Conservation (phyloP, 2,888 invertebrate genomes). For the Temnothorax ravouxi region DNA sequence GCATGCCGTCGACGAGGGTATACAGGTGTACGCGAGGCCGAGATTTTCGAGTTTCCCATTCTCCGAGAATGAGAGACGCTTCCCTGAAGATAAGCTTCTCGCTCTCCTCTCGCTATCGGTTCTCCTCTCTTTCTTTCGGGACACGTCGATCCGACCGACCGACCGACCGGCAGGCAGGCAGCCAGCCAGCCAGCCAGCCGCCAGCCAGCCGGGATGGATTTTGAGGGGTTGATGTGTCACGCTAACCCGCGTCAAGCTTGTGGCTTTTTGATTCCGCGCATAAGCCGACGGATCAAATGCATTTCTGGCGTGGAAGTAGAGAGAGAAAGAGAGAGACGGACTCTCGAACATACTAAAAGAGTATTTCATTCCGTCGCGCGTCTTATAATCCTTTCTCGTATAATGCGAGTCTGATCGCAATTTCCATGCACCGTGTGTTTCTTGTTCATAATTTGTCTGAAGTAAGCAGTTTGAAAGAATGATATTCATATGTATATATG, state of each 20-base stretch:
- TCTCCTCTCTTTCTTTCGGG: slow-evolving; percentile 42
- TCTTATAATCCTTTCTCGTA: slow-evolving; percentile 37
- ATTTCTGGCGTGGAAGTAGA: slow-evolving; percentile 33
- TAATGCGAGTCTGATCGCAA: slow-evolving; percentile 13
- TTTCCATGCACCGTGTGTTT: slow-evolving; percentile 1
- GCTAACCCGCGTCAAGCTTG: slow-evolving; percentile 69
- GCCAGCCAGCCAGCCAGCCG: neutral
- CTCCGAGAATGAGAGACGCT: slow-evolving; percentile 27
- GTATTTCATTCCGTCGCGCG: slow-evolving; percentile 5
- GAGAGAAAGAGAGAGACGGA: neutral
- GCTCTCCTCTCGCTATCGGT: slow-evolving; percentile 62
- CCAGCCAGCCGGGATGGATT: slow-evolving; percentile 68
- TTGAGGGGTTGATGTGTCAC: slow-evolving; percentile 73
- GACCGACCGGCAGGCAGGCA: slow-evolving; percentile 28
- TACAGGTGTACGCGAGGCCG: slow-evolving; percentile 62
- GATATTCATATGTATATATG: neutral
- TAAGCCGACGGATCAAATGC: slow-evolving; percentile 52
- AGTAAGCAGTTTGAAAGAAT: neutral
- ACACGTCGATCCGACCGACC: slow-evolving; percentile 52
- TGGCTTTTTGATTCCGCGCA: slow-evolving; percentile 74
- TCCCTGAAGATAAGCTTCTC: slow-evolving; percentile 45
- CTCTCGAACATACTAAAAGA: slow-evolving; percentile 5
- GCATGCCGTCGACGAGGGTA: slow-evolving; percentile 49
- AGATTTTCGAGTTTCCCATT: slow-evolving; percentile 53
- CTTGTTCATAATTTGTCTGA: neutral